A percentile compares a stretch with the other conserved stretches of the same genome.
Evolutionary conservation across 1,140 invertebrate species (phyloP).

Genomic region (Cepaea nemoralis): DNA sequence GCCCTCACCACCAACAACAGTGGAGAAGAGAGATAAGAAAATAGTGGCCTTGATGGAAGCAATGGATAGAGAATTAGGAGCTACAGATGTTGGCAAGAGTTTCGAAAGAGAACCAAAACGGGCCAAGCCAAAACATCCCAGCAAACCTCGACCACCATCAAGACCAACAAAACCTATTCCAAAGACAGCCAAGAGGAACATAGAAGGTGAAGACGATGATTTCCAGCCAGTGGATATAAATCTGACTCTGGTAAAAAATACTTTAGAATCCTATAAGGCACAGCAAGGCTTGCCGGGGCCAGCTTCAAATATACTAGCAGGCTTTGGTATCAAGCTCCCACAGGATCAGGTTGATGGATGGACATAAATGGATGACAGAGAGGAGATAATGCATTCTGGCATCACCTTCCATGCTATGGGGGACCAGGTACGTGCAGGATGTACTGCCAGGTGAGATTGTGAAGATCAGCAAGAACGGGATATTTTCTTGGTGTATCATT

Average conservation of each 20-base stretch:
- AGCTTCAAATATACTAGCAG: conserved; percentile 84
- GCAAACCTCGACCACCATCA: not conserved
- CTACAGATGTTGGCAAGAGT: conserved; percentile 83
- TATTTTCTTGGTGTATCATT: too few relatives aligned
- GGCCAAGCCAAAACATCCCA: conserved; percentile 36
- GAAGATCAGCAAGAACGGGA: too few relatives aligned
- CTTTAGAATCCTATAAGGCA: conserved; percentile 84
- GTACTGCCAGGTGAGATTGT: too few relatives aligned
- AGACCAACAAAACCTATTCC: not conserved
- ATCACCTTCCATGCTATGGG: too few relatives aligned
- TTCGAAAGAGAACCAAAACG: conserved; percentile 73
- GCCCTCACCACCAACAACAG: conserved; percentile 37
- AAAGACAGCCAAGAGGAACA: conserved; percentile 44
- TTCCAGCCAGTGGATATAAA: conserved; percentile 85
- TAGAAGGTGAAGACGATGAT: conserved; percentile 80
- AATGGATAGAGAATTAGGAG: conserved; percentile 81
- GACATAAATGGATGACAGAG: conserved; percentile 24
- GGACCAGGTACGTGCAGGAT: too few relatives aligned
- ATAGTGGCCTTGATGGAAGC: conserved; percentile 80
- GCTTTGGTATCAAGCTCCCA: conserved; percentile 67
- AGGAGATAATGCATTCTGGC: too few relatives aligned
- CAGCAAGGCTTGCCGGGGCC: conserved; percentile 87
- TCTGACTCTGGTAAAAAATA: conserved; percentile 83
- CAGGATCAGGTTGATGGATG: conserved; percentile 35
- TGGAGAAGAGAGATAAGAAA: conserved; percentile 53